A percentile compares a stretch with the other conserved stretches of the same genome.
These are phyloP conservation scores for Syngnathus rostellatus DNA, from an alignment of 2,797 vertebrate species.

Conservation along the genomic window DNA sequence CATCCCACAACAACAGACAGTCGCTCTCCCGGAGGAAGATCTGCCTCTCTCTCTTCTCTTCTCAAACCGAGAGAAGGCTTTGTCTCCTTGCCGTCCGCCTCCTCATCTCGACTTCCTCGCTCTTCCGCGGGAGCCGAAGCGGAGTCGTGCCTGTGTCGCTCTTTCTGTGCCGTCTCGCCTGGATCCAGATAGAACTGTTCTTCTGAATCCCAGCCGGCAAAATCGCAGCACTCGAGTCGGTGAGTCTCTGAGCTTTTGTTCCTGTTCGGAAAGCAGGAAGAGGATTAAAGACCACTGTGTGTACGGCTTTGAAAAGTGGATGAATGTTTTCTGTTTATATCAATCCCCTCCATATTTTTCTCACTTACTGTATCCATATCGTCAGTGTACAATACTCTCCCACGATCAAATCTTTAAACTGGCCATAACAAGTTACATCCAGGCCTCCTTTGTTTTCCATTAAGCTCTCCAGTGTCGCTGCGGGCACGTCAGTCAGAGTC, in stretches of 20 bases:
- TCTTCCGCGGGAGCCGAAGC: constrained; percentile 11
- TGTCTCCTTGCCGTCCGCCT: constrained; percentile 6
- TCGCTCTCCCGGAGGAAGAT: constrained; percentile 58
- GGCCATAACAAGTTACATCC: constrained; percentile 69
- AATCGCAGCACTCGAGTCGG: constrained; percentile 74
- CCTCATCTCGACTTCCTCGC: constrained; percentile 2
- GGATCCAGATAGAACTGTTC: constrained; percentile 73
- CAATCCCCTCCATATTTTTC: not conserved
- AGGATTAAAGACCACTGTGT: not conserved
- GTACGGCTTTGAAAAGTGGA: too few species aligned
- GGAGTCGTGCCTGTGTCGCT: constrained; percentile 1
- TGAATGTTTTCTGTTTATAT: too few species aligned
- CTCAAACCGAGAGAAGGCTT: constrained; percentile 11
- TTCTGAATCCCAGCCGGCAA: constrained; percentile 85
- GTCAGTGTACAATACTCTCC: constrained; percentile 66
- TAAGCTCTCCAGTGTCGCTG: constrained; percentile 47
- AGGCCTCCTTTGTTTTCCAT: constrained; percentile 78
- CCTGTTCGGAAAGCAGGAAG: constrained; percentile 56
- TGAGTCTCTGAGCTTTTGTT: constrained; percentile 76
- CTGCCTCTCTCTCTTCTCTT: constrained; percentile 34
- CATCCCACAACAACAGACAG: constrained; percentile 53
- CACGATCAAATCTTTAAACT: constrained; percentile 76
- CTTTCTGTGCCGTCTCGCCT: constrained; percentile 8
- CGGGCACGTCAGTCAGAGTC: constrained; percentile 10
- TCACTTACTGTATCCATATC: constrained; percentile 84